These are phyloP conservation scores for Furcifer pardalis DNA, from an alignment of 2,797 vertebrate species.

Conservation along the genomic window DNA sequence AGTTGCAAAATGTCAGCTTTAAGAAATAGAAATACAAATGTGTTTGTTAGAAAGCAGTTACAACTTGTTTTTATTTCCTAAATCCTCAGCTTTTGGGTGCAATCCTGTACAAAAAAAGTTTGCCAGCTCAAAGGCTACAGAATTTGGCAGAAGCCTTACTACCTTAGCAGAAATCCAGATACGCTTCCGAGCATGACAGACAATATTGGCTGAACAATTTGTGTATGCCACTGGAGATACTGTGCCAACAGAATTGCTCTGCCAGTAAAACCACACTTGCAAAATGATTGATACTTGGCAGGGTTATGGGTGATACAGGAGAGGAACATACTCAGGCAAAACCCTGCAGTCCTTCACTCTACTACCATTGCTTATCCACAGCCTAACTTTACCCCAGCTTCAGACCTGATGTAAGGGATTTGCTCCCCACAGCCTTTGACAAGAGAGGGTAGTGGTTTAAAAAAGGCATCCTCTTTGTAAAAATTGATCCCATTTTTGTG, in stretches of 20 bases:
- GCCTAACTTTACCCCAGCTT: background rate
- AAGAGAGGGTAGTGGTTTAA: background rate
- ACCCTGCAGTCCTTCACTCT: background rate
- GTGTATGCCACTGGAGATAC: background rate
- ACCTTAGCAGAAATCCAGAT: background rate
- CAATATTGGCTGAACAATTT: background rate
- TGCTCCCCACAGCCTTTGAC: no score
- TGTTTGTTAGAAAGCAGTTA: slow-evolving; percentile 4
- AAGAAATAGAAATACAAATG: slow-evolving; percentile 25
- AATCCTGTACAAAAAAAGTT: background rate
- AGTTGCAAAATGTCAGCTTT: slow-evolving; percentile 15
- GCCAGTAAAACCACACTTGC: no score
- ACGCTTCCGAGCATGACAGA: background rate
- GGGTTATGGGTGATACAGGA: background rate
- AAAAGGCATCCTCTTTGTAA: no score
- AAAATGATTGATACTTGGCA: background rate
- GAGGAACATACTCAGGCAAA: background rate
- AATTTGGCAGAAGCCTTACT: background rate
- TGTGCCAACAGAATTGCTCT: no score
- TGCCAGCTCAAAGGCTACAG: background rate
- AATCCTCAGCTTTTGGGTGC: background rate
- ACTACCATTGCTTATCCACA: no score
- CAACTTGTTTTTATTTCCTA: background rate
- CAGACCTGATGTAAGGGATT: background rate
- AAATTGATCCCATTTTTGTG: no score